Conservation (phyloP, 1,140 invertebrate genomes). For the Ganaspis sp. region DNA sequence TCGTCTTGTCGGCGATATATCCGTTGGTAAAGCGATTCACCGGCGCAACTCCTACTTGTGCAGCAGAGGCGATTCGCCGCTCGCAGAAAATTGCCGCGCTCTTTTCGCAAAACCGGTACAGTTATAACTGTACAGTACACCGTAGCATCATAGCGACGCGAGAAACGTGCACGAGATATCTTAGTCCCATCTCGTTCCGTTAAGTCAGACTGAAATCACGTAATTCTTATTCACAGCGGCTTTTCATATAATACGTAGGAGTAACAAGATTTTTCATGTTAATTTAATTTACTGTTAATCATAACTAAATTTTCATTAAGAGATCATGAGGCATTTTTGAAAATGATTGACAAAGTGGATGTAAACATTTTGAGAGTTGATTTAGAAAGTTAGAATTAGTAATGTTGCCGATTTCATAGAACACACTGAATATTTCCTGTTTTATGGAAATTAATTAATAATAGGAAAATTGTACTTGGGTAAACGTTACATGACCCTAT, state of each 20-base stretch:
- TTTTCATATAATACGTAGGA: conserved; percentile 15
- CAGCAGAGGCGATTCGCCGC: conserved; percentile 6
- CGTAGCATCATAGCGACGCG: conserved; percentile 49
- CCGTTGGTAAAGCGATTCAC: conserved; percentile 11
- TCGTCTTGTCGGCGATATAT: conserved; percentile 20
- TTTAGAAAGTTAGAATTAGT: no score
- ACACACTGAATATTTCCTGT: not conserved
- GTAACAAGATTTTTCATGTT: not conserved
- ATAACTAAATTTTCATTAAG: no score
- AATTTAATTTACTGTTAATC: no score
- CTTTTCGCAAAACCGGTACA: conserved; percentile 49
- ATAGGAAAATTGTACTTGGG: not conserved
- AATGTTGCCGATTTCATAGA: no score
- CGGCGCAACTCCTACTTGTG: not conserved
- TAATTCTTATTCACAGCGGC: conserved; percentile 11
- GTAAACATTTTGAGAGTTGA: no score
- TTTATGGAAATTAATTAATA: not conserved
- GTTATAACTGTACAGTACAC: conserved; percentile 58
- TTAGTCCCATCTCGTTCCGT: conserved; percentile 22
- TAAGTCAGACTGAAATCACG: conserved; percentile 26
- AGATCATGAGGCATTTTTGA: no score
- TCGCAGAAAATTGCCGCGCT: conserved; percentile 57
- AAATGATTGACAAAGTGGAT: no score
- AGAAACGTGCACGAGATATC: conserved; percentile 54
- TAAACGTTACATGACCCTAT: not conserved